Base-by-base conservation (phyloP, 2,113 vertebrate species). In the Sisor rabdophorus region DNA sequence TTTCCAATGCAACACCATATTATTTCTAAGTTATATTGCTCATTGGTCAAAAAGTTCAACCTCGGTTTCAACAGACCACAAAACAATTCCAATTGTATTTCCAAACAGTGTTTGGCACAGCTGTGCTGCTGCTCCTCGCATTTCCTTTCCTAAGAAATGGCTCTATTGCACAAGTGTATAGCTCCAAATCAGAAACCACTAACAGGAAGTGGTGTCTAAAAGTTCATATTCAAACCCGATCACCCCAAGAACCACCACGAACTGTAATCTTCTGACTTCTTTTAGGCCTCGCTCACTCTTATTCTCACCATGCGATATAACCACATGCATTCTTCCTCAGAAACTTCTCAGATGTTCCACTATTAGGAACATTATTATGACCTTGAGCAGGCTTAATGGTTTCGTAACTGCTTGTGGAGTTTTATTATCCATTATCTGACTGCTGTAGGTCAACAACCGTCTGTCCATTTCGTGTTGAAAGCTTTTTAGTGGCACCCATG, bases 341-440 rank as follows among this genome's bases (percentile, higher is more conserved):
- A 36, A 71, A 71, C 52, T 55, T 55, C 26, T 32, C 50, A 36
- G 28, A 20, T 54, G 52, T 55, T 71, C 69, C 30, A 55, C 69
- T 70, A 53, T 54, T 55, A 71, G 17, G 69, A 71, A 40, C 47
- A 30, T 69, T 69, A 69, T 69, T 28, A 69, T 30, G 47, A 69
- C 65, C 65, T 52, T 52, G 69, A 40, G 55, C 36, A 52, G 15
- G 52, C 52, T 55, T 71, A 71, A 71, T 71, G 52, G 69, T 40
- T 36, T 55, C 36, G 32, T 54, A 36, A 36, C 52, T 36, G 69
- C 52, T 3, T 71, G 52, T 71, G 69, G 36, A 71, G 52, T 71
- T 71, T 55, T 71, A 71, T 71, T 71, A 71, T 71, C 69, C 69
- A 71, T 71, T 71, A 71, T 40, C 69, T 36, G 30, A 55, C 52